A percentile compares a stretch with the other conserved stretches of the same genome.
These are phyloP conservation scores for Amorpha juglandis DNA, from an alignment of 2,888 invertebrate genomes.

Conservation along the genomic window DNA sequence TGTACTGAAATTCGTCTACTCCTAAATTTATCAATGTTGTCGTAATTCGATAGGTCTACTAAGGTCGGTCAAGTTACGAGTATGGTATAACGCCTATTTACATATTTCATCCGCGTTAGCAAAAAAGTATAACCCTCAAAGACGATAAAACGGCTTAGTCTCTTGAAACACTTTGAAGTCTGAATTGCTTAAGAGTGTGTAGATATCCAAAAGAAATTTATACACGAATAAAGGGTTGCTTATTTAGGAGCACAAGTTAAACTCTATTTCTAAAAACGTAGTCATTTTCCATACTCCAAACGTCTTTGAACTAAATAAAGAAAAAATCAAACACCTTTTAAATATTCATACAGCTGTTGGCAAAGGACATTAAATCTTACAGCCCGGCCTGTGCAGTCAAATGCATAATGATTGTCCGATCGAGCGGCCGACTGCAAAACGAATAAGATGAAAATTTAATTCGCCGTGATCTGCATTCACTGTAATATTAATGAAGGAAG, in stretches of 20 bases:
- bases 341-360: slow-evolving; percentile 40
- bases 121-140: too few relatives aligned
- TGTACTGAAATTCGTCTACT: too few relatives aligned
- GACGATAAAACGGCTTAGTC: too few relatives aligned
- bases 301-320: neutral
- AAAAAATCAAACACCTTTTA: slow-evolving; percentile 34
- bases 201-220: neutral
- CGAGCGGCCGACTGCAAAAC: slow-evolving; percentile 29
- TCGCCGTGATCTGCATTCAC: slow-evolving; percentile 15
- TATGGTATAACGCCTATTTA: too few relatives aligned
- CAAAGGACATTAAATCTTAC: slow-evolving; percentile 41
- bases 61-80: too few relatives aligned
- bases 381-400: slow-evolving; percentile 50
- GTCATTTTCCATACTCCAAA: neutral
- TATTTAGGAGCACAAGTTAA: neutral
- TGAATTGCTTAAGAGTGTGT: too few relatives aligned
- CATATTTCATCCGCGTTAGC: too few relatives aligned
- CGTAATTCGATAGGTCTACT: too few relatives aligned
- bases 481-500: slow-evolving; percentile 13
- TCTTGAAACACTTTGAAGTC: too few relatives aligned
- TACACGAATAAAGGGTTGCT: neutral
- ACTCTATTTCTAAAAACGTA: neutral
- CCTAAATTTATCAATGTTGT: too few relatives aligned
- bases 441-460: slow-evolving; percentile 18
- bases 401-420: slow-evolving; percentile 59